A percentile compares a stretch with the other conserved stretches of the same genome.
These are phyloP conservation scores for Atta cephalotes DNA, from an alignment of 1,140 invertebrate genomes.

Conservation along the genomic window DNA sequence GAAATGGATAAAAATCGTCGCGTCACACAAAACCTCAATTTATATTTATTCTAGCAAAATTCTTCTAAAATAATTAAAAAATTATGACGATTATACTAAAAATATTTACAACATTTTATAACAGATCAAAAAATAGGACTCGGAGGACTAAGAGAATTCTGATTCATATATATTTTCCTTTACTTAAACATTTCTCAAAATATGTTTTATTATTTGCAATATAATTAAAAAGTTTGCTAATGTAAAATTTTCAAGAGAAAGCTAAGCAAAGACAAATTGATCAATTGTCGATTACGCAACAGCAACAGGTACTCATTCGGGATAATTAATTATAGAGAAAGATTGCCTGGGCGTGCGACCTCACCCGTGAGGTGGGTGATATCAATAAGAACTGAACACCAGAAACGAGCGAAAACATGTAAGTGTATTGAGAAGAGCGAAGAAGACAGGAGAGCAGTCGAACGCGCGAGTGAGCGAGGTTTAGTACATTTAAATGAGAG, in stretches of 20 bases:
- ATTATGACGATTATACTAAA: not conserved
- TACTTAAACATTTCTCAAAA: not conserved
- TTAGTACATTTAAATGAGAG: constrained; percentile 83
- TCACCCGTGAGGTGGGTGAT: not conserved
- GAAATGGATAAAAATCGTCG: constrained; percentile 26
- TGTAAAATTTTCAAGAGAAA: not conserved
- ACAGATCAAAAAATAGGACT: not conserved
- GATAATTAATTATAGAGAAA: constrained; percentile 69
- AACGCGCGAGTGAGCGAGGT: constrained; percentile 69
- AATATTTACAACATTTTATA: not conserved
- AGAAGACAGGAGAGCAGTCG: constrained; percentile 33
- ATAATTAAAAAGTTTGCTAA: not conserved
- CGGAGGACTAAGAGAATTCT: not conserved
- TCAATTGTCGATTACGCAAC: constrained; percentile 28
- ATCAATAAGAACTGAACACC: constrained; percentile 68
- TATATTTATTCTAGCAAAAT: not conserved
- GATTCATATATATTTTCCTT: not conserved
- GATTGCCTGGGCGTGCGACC: not conserved
- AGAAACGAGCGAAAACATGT: constrained; percentile 60
- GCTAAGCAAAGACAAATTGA: not conserved
- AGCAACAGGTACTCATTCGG: constrained; percentile 69
- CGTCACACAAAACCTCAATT: constrained; percentile 23
- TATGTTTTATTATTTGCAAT: not conserved
- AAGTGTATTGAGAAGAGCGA: constrained; percentile 41
- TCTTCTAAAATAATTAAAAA: not conserved